Evolutionary conservation across 2,888 invertebrate species (phyloP).

Genomic region (Carpatolechia fugitivella): DNA sequence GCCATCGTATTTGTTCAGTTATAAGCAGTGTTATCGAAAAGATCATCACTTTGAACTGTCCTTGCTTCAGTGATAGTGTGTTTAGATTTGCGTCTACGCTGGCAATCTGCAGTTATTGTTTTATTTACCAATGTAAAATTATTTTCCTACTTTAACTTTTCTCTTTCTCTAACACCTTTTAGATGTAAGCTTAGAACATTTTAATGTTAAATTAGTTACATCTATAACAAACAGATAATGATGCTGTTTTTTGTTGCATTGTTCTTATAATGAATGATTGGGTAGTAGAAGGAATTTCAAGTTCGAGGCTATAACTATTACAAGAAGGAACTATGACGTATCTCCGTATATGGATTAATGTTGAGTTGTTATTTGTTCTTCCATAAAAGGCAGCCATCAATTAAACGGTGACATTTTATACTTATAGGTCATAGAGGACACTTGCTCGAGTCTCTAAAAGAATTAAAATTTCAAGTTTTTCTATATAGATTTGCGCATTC

Average conservation of each 20-base stretch:
- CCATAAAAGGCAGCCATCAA: constrained; percentile 37
- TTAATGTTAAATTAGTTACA: no score
- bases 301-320: constrained; percentile 24
- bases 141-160: no score
- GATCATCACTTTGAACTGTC: constrained; percentile 10
- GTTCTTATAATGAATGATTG: no score
- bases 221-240: no score
- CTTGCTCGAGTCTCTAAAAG: constrained; percentile 2
- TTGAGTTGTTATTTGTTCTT: constrained; percentile 26
- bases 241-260: no score
- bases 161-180: no score
- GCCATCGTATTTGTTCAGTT: constrained; percentile 14
- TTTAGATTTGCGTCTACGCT: background rate
- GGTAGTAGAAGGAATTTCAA: constrained; percentile 14
- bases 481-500: background rate
- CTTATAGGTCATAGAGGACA: constrained; percentile 27
- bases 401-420: constrained; percentile 40
- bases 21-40: constrained; percentile 10
- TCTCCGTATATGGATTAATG: constrained; percentile 27
- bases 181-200: no score
- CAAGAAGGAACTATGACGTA: constrained; percentile 25
- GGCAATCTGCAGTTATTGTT: background rate
- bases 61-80: constrained; percentile 4
- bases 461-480: constrained; percentile 1
- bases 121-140: background rate